Conservation (phyloP, 1,140 invertebrate genomes). For the Neocloeon triangulifer region DNA sequence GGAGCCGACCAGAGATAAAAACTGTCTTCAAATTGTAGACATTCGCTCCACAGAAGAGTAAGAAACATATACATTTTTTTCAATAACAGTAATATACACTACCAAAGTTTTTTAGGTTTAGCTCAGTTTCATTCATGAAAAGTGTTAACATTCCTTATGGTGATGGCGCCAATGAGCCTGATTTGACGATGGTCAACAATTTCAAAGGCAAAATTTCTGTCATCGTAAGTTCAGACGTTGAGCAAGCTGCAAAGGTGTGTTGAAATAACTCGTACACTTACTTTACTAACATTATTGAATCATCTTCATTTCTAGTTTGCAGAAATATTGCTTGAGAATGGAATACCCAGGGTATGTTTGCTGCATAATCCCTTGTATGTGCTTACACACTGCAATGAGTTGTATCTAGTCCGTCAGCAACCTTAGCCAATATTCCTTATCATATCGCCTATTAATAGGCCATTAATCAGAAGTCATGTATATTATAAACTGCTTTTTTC, state of each 20-base stretch:
- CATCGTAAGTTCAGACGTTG: constrained; percentile 51
- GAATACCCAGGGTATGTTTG: constrained; percentile 37
- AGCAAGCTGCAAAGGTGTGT: constrained; percentile 52
- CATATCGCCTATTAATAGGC: too few relatives aligned
- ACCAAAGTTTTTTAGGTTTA: constrained; percentile 36
- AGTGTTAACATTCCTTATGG: constrained; percentile 74
- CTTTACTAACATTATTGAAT: constrained; percentile 8
- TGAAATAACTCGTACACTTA: constrained; percentile 14
- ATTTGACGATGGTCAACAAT: constrained; percentile 29
- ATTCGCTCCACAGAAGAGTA: constrained; percentile 45
- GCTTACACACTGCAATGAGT: too few relatives aligned
- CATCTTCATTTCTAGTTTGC: constrained; percentile 40
- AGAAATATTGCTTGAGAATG: constrained; percentile 40
- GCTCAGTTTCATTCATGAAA: constrained; percentile 43
- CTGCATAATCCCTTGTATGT: too few relatives aligned
- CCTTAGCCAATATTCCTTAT: too few relatives aligned
- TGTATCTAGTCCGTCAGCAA: too few relatives aligned
- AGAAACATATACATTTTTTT: too few relatives aligned
- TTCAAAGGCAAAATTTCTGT: constrained; percentile 43
- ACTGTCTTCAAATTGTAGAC: constrained; percentile 57
- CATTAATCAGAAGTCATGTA: too few relatives aligned
- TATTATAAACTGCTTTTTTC: too few relatives aligned
- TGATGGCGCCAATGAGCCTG: constrained; percentile 40
- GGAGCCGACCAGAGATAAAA: constrained; percentile 29
- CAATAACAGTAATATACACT: too few relatives aligned